phyloP scores from a whole-genome alignment of 2,888 invertebrate genomes.

The Acleris cristana region DNA sequence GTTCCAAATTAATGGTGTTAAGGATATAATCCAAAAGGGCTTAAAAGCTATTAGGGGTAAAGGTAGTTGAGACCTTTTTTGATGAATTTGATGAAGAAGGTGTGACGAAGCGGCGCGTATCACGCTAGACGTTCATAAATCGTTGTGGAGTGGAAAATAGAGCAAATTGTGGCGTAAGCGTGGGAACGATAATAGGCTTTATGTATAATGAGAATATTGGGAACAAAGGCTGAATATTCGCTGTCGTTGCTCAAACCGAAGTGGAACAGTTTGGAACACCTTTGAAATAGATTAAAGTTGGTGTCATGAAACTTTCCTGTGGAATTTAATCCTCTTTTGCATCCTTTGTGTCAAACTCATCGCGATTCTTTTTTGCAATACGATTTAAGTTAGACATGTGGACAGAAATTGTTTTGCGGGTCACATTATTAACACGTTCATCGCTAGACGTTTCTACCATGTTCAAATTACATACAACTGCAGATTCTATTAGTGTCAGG shows the following conservation, averaged over 20 bases:
- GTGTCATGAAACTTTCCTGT: no score
- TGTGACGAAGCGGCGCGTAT: constrained; percentile 32
- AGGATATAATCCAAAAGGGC: background rate
- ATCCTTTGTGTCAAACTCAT: no score
- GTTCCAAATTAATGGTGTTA: constrained; percentile 25
- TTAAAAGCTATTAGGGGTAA: background rate
- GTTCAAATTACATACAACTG: no score
- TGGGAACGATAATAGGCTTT: constrained; percentile 20
- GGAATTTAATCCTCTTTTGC: no score
- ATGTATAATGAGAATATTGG: constrained; percentile 2
- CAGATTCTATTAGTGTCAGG: no score
- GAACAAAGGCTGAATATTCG: constrained; percentile 3
- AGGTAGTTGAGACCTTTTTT: background rate
- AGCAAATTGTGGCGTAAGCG: constrained; percentile 20
- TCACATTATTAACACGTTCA: no score
- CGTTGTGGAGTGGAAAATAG: constrained; percentile 33
- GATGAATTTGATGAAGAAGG: constrained; percentile 29
- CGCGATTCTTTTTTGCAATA: no score
- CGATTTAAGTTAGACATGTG: no score
- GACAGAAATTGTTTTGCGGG: no score
- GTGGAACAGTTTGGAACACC: no score
- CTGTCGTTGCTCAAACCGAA: background rate
- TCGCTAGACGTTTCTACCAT: no score
- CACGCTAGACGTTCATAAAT: constrained; percentile 37
- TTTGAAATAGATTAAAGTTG: no score